Base-by-base conservation (phyloP, 2,888 invertebrate genomes). In the Isotomurus palustris region DNA sequence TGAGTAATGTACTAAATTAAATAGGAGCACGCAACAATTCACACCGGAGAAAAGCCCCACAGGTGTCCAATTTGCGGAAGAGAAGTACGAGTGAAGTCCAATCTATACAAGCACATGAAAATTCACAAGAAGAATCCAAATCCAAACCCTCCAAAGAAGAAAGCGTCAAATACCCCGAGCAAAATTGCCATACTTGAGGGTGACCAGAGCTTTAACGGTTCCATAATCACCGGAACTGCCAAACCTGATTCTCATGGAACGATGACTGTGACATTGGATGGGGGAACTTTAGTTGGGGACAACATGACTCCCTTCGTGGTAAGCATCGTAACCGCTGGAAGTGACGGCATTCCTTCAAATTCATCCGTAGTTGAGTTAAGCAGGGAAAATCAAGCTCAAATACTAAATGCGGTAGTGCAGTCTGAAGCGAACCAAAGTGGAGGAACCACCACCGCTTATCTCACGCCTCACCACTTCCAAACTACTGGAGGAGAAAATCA, bases 51-150 rank as follows among this genome's bases (percentile, higher is more conserved):
- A 21, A 69, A 69, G 25, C 66, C 53, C 17, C 65, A 69, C 35
- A 48, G 55, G 5, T 67, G 69, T 56, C 63, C 62, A 0, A 66
- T 67, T 24, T 69, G 69, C 43, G 67, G 67, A n/a, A 54, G 66
- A 8, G 62, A 67, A 41, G 59, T 69, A 22, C 60, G 69, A 6
- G 66, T 69, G 3, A 69, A 69, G 45, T 66, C 67, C 6, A 69
- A 69, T 56, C 48, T 69, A n/a, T 67, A 67, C 58, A 69, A 69
- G 50, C 69, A 69, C 54, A 64, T 69, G 67, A 69, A 69, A 59
- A 64, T 67, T 27, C 69, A 69, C 44, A 69, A 64, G 38, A 69
- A 67, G 36, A 32, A 32, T 32, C 32, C 32, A 3, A 43, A 19
- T 43, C 43, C 12, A 43, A 43, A 6, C 14, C 43, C 22, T 43